Conservation (phyloP, 2,888 invertebrate species). For the Autographa gamma region DNA sequence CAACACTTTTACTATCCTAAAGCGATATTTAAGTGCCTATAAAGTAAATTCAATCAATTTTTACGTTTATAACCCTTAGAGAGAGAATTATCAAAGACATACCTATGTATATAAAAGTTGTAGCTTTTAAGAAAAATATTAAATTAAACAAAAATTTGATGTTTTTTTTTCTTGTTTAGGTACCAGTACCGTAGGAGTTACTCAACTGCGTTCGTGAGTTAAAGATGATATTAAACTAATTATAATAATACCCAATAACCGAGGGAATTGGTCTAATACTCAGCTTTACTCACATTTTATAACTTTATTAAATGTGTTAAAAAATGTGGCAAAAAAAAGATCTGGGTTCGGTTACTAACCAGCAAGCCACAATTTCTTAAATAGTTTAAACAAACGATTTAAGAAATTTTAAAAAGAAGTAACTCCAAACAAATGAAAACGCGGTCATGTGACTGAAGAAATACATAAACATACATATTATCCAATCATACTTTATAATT, state of each 20-base stretch:
- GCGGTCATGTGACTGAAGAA: too few relatives aligned
- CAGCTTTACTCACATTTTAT: conserved; percentile 38
- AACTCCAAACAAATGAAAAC: too few relatives aligned
- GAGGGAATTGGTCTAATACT: conserved; percentile 49
- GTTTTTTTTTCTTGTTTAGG: conserved; percentile 72
- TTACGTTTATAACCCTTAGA: neutral
- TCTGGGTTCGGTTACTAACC: too few relatives aligned
- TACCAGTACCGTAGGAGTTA: conserved; percentile 69
- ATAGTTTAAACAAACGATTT: too few relatives aligned
- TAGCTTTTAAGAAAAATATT: neutral
- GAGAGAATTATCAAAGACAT: neutral
- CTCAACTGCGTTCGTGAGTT: conserved; percentile 74
- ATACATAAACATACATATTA: too few relatives aligned
- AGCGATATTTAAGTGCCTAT: neutral
- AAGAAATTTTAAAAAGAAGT: too few relatives aligned
- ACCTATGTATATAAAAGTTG: too few relatives aligned
- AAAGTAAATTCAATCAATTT: neutral
- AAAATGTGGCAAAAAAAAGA: too few relatives aligned
- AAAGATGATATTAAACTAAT: conserved; percentile 62
- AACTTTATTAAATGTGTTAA: neutral
- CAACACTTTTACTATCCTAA: neutral
- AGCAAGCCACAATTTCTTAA: too few relatives aligned
- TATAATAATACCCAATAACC: conserved; percentile 58
- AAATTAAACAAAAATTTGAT: conserved; percentile 19
- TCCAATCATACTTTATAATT: too few relatives aligned